phyloP scores from a whole-genome alignment of 2,797 vertebrate genomes.

The Tokudaia tokunoshimensis region DNA sequence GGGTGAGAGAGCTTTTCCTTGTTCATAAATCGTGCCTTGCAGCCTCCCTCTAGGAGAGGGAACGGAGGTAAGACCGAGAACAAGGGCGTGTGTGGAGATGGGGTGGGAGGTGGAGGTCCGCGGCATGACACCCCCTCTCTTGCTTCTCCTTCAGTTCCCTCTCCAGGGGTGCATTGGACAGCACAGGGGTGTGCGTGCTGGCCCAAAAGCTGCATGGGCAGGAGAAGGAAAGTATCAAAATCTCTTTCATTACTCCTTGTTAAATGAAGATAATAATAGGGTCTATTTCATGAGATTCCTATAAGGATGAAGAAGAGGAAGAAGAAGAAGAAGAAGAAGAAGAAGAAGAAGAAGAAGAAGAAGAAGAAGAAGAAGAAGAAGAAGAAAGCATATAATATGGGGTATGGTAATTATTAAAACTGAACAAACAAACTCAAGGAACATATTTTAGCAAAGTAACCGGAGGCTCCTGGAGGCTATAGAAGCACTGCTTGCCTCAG shows the following conservation, averaged over 20 bases:
- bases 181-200: background rate
- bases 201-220: background rate
- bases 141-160: background rate
- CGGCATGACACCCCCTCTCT: background rate
- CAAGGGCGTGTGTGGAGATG: background rate
- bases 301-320: background rate
- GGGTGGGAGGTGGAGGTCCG: background rate
- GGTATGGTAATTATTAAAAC: background rate
- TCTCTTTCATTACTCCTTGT: background rate
- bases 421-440: background rate
- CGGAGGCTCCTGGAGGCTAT: background rate
- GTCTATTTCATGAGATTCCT: background rate
- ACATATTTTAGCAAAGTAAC: background rate
- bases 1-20: constrained; percentile 83
- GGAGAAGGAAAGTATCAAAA: background rate
- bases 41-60: constrained; percentile 54
- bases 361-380: background rate
- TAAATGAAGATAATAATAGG: background rate
- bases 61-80: constrained; percentile 28
- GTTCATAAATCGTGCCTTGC: constrained; percentile 83
- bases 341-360: too few species aligned
- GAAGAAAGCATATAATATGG: background rate
- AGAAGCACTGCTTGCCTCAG: background rate
- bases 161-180: background rate
- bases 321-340: too few species aligned